These are phyloP conservation scores for Eupeodes latifasciatus DNA, from an alignment of 2,888 invertebrate genomes.

Conservation along the genomic window DNA sequence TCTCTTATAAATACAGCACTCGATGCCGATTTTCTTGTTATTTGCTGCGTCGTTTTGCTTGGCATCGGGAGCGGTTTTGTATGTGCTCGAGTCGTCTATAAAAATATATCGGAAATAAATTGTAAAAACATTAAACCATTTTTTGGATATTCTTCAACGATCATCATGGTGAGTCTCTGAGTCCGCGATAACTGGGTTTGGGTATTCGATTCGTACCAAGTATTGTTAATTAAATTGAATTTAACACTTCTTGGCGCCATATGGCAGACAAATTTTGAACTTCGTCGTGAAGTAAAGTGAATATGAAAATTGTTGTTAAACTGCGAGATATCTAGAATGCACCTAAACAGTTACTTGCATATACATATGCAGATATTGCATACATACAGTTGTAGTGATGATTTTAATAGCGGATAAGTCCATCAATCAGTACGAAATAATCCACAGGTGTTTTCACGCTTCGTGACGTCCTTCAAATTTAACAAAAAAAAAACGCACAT, in stretches of 20 bases:
- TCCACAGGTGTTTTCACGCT: slow-evolving; percentile 56
- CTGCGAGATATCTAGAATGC: neutral
- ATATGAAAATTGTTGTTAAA: slow-evolving; percentile 10
- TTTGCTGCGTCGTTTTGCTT: slow-evolving; percentile 65
- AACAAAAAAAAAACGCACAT: neutral
- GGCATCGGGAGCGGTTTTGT: slow-evolving; percentile 55
- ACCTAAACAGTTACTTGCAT: too few relatives aligned
- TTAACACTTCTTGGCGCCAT: slow-evolving; percentile 18
- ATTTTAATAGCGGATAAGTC: slow-evolving; percentile 58
- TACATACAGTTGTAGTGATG: slow-evolving; percentile 30
- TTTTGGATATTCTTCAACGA: slow-evolving; percentile 40
- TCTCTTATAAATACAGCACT: slow-evolving; percentile 74
- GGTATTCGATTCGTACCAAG: neutral
- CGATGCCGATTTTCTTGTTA: slow-evolving; percentile 69
- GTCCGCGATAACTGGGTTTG: slow-evolving; percentile 27
- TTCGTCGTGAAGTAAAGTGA: neutral
- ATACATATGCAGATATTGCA: neutral
- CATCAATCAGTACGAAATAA: slow-evolving; percentile 50
- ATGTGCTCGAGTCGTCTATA: neutral
- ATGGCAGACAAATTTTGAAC: neutral
- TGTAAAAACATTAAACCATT: neutral
- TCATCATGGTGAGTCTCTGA: slow-evolving; percentile 60
- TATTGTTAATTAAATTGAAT: neutral
- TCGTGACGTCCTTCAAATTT: slow-evolving; percentile 52
- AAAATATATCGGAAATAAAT: slow-evolving; percentile 16